These are phyloP conservation scores for Eudemis profundana DNA, from an alignment of 2,888 invertebrate genomes.

Conservation along the genomic window DNA sequence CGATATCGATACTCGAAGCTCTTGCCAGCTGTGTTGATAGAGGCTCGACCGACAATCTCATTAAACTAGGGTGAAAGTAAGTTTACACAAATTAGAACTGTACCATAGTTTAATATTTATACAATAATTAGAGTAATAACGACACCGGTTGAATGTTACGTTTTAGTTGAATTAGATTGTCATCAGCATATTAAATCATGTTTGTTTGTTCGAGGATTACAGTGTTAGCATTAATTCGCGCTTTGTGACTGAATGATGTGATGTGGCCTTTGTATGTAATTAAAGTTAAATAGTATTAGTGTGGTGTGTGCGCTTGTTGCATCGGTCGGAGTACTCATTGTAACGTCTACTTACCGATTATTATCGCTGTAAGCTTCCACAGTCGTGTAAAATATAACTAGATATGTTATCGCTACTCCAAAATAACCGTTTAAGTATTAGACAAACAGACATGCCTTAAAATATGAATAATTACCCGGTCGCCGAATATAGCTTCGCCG, in stretches of 20 bases:
- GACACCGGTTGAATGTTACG: conserved; percentile 67
- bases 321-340: conserved; percentile 69
- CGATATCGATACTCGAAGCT: conserved; percentile 50
- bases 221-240: conserved; percentile 71
- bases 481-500: conserved; percentile 31
- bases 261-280: conserved; percentile 84
- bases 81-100: conserved; percentile 69
- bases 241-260: conserved; percentile 85
- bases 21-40: conserved; percentile 72
- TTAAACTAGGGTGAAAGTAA: conserved; percentile 61
- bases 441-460: conserved; percentile 72
- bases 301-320: conserved; percentile 81
- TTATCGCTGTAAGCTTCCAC: conserved; percentile 76
- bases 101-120: conserved; percentile 69
- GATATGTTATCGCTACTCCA: conserved; percentile 63
- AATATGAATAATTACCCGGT: conserved; percentile 51
- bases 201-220: conserved; percentile 71
- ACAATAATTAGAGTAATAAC: conserved; percentile 69
- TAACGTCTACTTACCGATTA: conserved; percentile 66
- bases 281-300: conserved; percentile 72
- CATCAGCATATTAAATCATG: conserved; percentile 38
- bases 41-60: conserved; percentile 69
- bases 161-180: conserved; percentile 60
- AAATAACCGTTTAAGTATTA: conserved; percentile 74
- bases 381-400: conserved; percentile 66